Evolutionary conservation across 2,888 invertebrate species (phyloP).

Genomic region (Tanypteryx hageni): DNA sequence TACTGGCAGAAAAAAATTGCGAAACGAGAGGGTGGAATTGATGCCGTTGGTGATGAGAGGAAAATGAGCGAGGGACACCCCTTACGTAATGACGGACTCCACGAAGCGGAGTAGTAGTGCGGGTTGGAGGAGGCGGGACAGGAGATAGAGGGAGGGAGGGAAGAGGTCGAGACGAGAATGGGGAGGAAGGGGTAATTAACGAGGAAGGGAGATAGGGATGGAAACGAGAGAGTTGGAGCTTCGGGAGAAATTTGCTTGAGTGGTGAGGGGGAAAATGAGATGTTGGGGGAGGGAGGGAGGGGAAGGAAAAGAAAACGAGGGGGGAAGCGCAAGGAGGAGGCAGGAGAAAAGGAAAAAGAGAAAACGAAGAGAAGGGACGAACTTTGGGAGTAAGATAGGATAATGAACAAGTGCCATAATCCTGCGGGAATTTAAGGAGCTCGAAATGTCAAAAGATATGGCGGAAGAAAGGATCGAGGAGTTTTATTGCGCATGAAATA

Average conservation of each 20-base stretch:
- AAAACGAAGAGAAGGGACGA: too few species aligned
- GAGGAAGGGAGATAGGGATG: not conserved
- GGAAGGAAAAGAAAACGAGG: not conserved
- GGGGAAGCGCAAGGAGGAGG: not conserved
- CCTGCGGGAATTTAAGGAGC: too few species aligned
- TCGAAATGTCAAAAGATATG: too few species aligned
- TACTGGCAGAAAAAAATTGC: not conserved
- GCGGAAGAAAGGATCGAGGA: too few species aligned
- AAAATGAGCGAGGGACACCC: not conserved
- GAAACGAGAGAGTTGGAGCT: not conserved
- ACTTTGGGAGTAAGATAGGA: too few species aligned
- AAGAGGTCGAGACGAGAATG: not conserved
- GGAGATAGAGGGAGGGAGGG: not conserved
- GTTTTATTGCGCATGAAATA: too few species aligned
- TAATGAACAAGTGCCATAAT: too few species aligned
- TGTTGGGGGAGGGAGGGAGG: not conserved
- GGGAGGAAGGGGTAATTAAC: slow-evolving; percentile 8
- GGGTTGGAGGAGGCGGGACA: too few species aligned
- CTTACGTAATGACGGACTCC: not conserved
- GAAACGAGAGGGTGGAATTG: not conserved
- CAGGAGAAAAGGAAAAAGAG: not conserved
- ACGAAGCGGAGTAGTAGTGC: not conserved
- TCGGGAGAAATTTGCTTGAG: slow-evolving; percentile 11
- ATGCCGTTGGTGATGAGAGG: not conserved
- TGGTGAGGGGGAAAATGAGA: slow-evolving; percentile 3